Conservation (phyloP, 2,113 vertebrate genomes). For the Elephas maximus region DNA sequence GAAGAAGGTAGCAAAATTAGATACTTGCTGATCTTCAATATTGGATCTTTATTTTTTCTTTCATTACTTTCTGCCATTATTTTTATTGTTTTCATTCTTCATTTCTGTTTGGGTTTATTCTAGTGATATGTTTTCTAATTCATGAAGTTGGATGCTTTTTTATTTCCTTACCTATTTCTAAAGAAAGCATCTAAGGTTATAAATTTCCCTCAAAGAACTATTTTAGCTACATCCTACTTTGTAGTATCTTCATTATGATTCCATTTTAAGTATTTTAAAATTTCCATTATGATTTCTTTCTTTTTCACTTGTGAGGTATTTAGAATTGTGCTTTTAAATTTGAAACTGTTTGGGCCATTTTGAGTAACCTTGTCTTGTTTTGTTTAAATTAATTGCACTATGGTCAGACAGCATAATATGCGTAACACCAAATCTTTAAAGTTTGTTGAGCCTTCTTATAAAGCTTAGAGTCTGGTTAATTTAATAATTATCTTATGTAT, state of each 20-base stretch:
- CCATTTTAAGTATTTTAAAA: not conserved
- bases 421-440: constrained; percentile 5
- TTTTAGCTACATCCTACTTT: not conserved
- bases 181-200: constrained; percentile 16
- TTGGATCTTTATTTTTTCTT: not conserved
- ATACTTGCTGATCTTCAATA: not conserved
- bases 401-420: not conserved
- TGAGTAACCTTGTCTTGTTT: constrained; percentile 3
- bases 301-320: not conserved
- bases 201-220: not conserved
- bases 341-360: constrained; percentile 17
- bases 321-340: constrained; percentile 37
- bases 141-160: constrained; percentile 20
- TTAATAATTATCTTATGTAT: not conserved
- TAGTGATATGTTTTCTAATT: constrained; percentile 32
- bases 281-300: not conserved
- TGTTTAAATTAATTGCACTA: not conserved
- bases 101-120: constrained; percentile 26
- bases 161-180: constrained; percentile 1
- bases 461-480: not conserved
- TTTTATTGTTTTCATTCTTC: constrained; percentile 31
- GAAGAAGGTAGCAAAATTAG: constrained; percentile 24
- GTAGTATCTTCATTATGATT: constrained; percentile 6
- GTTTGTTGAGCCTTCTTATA: constrained; percentile 29
- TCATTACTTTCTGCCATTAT: not conserved